Percentiles rank a stretch among this genome's conserved stretches.
phyloP scores from a whole-genome alignment of 2,113 vertebrate species.

The Myotis lucifugus region DNA sequence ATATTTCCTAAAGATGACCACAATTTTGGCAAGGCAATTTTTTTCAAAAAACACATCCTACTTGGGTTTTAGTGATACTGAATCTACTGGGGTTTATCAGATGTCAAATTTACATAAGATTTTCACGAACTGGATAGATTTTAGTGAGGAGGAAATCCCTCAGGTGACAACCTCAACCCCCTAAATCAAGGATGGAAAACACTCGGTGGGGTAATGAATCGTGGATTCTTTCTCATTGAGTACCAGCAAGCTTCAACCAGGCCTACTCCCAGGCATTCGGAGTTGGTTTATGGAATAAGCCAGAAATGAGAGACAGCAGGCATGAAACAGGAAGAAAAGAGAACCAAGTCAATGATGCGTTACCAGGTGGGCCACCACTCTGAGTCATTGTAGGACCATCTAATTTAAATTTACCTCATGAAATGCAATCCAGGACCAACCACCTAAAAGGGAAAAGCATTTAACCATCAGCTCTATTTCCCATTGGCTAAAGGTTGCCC shows the following conservation, averaged over 20 bases:
- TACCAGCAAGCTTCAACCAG: not conserved
- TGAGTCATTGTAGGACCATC: not conserved
- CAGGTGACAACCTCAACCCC: not conserved
- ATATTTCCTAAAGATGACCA: not conserved
- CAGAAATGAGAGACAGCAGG: not conserved
- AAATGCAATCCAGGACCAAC: not conserved
- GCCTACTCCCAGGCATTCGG: not conserved
- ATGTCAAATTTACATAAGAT: conserved; percentile 6
- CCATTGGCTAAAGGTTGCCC: not conserved
- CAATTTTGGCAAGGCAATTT: not conserved
- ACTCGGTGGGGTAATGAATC: not conserved
- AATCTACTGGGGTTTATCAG: not conserved
- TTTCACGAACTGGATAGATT: not conserved
- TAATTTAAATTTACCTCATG: conserved; percentile 30
- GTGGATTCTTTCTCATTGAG: not conserved
- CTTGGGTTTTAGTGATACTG: conserved; percentile 19
- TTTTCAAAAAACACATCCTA: conserved; percentile 1
- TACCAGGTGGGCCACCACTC: not conserved
- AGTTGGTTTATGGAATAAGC: not conserved
- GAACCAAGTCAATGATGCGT: not conserved
- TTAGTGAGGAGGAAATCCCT: not conserved
- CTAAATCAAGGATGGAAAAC: conserved; percentile 2
- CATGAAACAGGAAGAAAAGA: conserved; percentile 3
- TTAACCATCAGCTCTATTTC: not conserved
- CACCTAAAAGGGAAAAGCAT: not conserved